Evolutionary conservation across 2,888 invertebrate genomes (phyloP).

Genomic region (Anoncus sp.): DNA sequence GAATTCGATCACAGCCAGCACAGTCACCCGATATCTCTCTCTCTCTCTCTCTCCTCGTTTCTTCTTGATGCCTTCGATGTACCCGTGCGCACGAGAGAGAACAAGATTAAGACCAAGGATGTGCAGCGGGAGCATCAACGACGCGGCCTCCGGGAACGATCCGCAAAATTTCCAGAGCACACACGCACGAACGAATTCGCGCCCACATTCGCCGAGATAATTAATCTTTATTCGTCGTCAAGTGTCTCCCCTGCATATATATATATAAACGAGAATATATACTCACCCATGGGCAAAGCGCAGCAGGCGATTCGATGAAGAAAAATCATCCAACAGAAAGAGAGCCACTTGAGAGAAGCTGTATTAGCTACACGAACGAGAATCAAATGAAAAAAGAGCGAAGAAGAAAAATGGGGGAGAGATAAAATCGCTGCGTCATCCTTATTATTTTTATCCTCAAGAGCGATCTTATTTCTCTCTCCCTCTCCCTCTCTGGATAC

Average conservation of each 20-base stretch:
- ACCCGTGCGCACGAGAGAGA: neutral
- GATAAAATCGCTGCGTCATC: conserved; percentile 53
- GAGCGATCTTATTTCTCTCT: conserved; percentile 36
- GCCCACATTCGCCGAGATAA: conserved; percentile 41
- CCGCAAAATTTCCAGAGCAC: conserved; percentile 44
- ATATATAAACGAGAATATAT: neutral
- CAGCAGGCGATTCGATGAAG: conserved; percentile 13
- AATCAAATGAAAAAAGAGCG: conserved; percentile 23
- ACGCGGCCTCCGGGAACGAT: conserved; percentile 19
- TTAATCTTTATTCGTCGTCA: conserved; percentile 59
- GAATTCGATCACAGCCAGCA: conserved; percentile 62
- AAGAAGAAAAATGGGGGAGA: neutral
- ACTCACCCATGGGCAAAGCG: conserved; percentile 2
- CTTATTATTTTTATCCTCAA: conserved; percentile 58
- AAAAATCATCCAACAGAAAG: conserved; percentile 24
- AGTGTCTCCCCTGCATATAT: neutral
- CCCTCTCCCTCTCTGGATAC: conserved; percentile 9
- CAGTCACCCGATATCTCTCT: conserved; percentile 42
- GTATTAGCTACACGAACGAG: conserved; percentile 11
- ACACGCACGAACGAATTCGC: conserved; percentile 32
- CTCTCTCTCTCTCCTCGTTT: conserved; percentile 21
- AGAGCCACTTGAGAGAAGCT: conserved; percentile 10
- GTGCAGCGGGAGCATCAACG: conserved; percentile 24
- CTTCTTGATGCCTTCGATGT: neutral
- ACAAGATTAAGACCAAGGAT: conserved; percentile 11